Conservation (phyloP, 2,797 vertebrate species). For the Amniataba percoides region DNA sequence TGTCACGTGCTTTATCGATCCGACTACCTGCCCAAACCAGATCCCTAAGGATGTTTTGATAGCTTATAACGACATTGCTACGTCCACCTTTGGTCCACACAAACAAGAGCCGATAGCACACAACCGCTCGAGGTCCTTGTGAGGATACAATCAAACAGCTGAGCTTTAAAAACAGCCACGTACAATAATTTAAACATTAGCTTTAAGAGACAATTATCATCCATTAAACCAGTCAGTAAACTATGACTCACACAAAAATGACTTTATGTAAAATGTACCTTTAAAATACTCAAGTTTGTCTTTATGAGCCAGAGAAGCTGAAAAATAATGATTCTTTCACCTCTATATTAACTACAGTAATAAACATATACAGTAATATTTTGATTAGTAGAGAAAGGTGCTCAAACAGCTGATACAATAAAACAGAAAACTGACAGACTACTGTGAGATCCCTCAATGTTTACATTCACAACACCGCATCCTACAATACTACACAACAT, state of each 20-base stretch:
- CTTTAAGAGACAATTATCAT: neutral
- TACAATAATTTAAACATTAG: neutral
- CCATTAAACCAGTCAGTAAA: no score
- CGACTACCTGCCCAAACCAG: neutral
- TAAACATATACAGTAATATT: neutral
- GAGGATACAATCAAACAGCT: no score
- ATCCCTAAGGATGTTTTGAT: neutral
- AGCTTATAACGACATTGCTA: neutral
- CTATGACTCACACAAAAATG: no score
- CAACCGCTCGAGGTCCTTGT: neutral
- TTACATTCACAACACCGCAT: conserved; percentile 34
- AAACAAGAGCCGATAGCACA: neutral
- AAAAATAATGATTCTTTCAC: neutral
- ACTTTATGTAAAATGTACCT: neutral
- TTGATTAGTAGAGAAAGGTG: neutral
- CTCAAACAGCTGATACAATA: neutral
- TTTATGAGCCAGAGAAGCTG: neutral
- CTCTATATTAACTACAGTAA: no score
- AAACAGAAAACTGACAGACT: conserved; percentile 15
- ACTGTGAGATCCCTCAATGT: conserved; percentile 19
- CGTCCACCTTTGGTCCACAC: neutral
- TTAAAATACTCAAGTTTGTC: neutral
- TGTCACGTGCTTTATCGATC: neutral
- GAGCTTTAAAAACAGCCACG: neutral
- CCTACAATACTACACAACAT: conserved; percentile 45